These are phyloP conservation scores for Nomada lathburiana DNA, from an alignment of 2,888 invertebrate species.

Conservation along the genomic window DNA sequence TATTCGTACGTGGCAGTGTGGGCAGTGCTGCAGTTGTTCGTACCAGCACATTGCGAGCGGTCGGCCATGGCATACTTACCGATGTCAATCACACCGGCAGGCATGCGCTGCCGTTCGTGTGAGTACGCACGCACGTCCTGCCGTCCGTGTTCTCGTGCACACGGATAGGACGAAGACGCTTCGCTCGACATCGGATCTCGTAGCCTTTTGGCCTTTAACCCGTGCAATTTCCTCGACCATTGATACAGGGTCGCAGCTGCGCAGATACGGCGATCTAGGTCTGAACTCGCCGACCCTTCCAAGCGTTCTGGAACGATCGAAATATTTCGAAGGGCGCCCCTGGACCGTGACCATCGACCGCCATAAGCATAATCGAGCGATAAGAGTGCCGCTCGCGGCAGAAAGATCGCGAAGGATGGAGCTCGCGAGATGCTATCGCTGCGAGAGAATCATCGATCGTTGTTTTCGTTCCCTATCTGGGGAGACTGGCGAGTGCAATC, in stretches of 20 bases:
- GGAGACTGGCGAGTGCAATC: slow-evolving; percentile 27
- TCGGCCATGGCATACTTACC: slow-evolving; percentile 84
- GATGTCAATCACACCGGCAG: slow-evolving; percentile 84
- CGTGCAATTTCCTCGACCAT: slow-evolving; percentile 69
- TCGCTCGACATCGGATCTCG: slow-evolving; percentile 56
- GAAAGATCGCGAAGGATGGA: neutral
- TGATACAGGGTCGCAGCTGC: slow-evolving; percentile 67
- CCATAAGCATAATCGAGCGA: neutral
- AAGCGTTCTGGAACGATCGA: neutral
- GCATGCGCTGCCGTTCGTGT: slow-evolving; percentile 76
- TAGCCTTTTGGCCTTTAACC: slow-evolving; percentile 70
- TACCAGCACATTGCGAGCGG: slow-evolving; percentile 81
- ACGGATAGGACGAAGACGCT: slow-evolving; percentile 37
- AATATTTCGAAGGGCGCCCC: slow-evolving; percentile 8
- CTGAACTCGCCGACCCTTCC: slow-evolving; percentile 62
- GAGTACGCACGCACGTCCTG: slow-evolving; percentile 1
- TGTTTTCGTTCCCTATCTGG: slow-evolving; percentile 13
- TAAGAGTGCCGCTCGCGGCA: neutral
- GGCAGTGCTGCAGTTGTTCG: slow-evolving; percentile 78
- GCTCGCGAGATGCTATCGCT: slow-evolving; percentile 7
- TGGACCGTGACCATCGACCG: slow-evolving; percentile 32
- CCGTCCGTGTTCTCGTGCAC: neutral
- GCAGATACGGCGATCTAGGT: slow-evolving; percentile 33
- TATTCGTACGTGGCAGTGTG: slow-evolving; percentile 75
- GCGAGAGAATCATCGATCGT: neutral